Conservation (phyloP, 2,113 vertebrate species). For the Cyanoramphus novaezelandiae region DNA sequence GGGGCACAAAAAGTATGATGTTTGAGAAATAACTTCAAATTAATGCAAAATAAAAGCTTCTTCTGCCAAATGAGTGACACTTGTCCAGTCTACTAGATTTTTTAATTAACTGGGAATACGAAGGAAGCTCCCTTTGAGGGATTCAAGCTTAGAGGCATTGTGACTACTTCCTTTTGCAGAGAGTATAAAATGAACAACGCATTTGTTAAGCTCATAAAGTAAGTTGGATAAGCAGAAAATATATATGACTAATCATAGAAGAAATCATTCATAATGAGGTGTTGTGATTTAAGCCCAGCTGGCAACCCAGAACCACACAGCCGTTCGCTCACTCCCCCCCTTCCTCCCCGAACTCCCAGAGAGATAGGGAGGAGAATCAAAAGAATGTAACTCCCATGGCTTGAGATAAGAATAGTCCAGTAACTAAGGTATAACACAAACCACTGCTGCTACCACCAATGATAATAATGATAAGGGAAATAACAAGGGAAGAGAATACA, state of each 20-base stretch:
- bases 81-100: slow-evolving; percentile 25
- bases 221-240: background rate
- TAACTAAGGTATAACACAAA: no score
- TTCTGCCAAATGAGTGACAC: slow-evolving; percentile 27
- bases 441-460: no score
- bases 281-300: no score
- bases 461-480: no score
- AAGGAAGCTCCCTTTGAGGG: slow-evolving; percentile 7
- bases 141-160: background rate
- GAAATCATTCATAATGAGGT: background rate
- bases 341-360: no score
- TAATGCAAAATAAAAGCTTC: slow-evolving; percentile 24
- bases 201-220: slow-evolving; percentile 2
- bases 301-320: no score
- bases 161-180: background rate
- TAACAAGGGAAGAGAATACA: no score
- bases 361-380: no score
- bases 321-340: no score
- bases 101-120: slow-evolving; percentile 32
- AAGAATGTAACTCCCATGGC: no score
- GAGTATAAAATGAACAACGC: slow-evolving; percentile 7
- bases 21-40: slow-evolving; percentile 47
- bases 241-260: background rate
- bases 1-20: background rate
- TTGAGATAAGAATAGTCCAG: no score